phyloP scores from a whole-genome alignment of 2,888 invertebrate species.

The Tipula confusa region DNA sequence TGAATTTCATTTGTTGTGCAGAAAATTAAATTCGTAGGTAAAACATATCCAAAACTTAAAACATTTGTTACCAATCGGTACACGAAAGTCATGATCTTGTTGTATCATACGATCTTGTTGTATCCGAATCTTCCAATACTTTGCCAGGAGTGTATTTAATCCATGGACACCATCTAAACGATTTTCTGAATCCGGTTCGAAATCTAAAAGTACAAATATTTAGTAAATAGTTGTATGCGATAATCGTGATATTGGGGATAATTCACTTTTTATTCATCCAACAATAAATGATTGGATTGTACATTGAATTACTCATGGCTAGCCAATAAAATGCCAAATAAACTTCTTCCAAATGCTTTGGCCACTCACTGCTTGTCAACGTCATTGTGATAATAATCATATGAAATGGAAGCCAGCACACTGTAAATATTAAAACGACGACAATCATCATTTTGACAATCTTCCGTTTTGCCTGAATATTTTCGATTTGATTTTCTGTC shows the following conservation, averaged over 20 bases:
- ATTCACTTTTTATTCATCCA: background rate
- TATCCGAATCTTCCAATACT: background rate
- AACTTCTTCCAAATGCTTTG: background rate
- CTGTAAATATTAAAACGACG: background rate
- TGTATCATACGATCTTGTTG: no score
- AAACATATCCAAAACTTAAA: no score
- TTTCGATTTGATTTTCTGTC: background rate
- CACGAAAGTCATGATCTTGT: no score
- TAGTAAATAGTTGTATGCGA: background rate
- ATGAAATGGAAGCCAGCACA: background rate
- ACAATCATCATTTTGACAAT: background rate
- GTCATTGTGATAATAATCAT: background rate
- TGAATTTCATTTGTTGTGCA: no score
- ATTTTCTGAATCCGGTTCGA: background rate
- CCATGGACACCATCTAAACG: background rate
- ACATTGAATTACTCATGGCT: background rate
- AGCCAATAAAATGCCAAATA: background rate
- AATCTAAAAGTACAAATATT: slow-evolving; percentile 36
- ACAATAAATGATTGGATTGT: background rate
- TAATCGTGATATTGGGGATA: background rate
- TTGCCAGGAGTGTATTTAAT: background rate
- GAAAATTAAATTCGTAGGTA: no score
- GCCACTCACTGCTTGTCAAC: background rate
- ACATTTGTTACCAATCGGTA: no score
- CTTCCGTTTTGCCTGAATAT: background rate